Evolutionary conservation across 1,140 invertebrate genomes (phyloP).

Genomic region (Drosophila subobscura): DNA sequence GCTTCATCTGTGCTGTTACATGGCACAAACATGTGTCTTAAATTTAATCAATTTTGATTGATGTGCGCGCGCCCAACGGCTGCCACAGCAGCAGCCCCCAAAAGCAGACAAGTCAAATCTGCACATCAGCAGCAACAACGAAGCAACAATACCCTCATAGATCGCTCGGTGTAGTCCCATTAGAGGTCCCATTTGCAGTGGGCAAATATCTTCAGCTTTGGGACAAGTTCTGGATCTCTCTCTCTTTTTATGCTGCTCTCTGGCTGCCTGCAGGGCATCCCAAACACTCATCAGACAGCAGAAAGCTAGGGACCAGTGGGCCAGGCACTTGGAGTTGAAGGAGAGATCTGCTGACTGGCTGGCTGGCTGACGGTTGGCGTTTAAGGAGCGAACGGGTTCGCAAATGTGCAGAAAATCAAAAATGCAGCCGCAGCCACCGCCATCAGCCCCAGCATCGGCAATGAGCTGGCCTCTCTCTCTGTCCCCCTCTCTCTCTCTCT

Average conservation of each 20-base stretch:
- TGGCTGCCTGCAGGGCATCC: slow-evolving; percentile 12
- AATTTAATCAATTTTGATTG: slow-evolving; percentile 80
- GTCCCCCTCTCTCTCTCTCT: neutral
- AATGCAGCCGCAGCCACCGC: slow-evolving; percentile 26
- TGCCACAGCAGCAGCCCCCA: slow-evolving; percentile 14
- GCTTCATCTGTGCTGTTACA: slow-evolving; percentile 15
- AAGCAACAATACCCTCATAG: slow-evolving; percentile 20
- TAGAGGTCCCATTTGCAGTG: no score
- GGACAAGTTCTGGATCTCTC: no score
- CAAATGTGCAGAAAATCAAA: slow-evolving; percentile 58
- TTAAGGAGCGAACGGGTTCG: slow-evolving; percentile 68
- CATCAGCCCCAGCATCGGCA: slow-evolving; percentile 4
- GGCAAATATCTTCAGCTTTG: no score
- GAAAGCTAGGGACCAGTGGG: neutral
- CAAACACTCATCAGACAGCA: neutral
- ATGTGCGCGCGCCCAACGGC: slow-evolving; percentile 63
- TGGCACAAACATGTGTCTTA: slow-evolving; percentile 49
- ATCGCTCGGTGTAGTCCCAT: neutral
- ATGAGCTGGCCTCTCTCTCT: slow-evolving; percentile 7
- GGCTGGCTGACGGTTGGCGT: slow-evolving; percentile 2
- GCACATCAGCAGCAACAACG: slow-evolving; percentile 26
- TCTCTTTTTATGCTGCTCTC: no score
- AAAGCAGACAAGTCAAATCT: slow-evolving; percentile 12
- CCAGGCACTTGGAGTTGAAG: neutral
- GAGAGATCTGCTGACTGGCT: neutral